These are phyloP conservation scores for Actenoides lindsayi DNA, from an alignment of 2,113 vertebrate genomes.

Conservation along the genomic window DNA sequence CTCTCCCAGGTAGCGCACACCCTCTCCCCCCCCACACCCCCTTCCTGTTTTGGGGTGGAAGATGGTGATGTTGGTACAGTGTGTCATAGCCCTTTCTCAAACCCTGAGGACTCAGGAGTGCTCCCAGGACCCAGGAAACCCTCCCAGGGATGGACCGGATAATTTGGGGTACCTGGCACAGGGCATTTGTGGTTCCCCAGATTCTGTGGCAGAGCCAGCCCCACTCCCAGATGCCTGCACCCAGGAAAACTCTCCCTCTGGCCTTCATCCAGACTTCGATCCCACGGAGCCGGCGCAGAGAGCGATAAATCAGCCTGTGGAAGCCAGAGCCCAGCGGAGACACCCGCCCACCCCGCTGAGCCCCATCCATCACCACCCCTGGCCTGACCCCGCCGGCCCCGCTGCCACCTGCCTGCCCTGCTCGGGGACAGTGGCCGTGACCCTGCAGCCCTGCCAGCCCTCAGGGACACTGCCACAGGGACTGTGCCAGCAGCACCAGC, in stretches of 20 bases:
- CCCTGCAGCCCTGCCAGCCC: not conserved
- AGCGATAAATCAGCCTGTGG: not conserved
- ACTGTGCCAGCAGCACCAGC: not conserved
- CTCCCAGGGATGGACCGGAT: accelerated
- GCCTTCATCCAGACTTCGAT: not conserved
- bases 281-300: accelerated
- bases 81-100: accelerated
- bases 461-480: accelerated
- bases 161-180: not conserved
- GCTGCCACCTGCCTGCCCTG: not conserved
- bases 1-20: not conserved
- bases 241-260: not conserved
- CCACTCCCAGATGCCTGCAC: accelerated
- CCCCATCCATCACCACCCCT: not conserved
- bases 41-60: not conserved
- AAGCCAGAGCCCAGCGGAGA: not conserved
- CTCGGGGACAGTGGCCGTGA: accelerated
- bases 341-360: not conserved
- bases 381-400: not conserved
- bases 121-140: not conserved
- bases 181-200: accelerated
- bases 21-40: too few relatives aligned
- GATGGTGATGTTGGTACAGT: accelerated
- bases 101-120: accelerated
- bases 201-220: not conserved